A percentile compares a stretch with the other conserved stretches of the same genome.
Evolutionary conservation across 2,888 invertebrate genomes (phyloP).

Genomic region (Melieria picta): DNA sequence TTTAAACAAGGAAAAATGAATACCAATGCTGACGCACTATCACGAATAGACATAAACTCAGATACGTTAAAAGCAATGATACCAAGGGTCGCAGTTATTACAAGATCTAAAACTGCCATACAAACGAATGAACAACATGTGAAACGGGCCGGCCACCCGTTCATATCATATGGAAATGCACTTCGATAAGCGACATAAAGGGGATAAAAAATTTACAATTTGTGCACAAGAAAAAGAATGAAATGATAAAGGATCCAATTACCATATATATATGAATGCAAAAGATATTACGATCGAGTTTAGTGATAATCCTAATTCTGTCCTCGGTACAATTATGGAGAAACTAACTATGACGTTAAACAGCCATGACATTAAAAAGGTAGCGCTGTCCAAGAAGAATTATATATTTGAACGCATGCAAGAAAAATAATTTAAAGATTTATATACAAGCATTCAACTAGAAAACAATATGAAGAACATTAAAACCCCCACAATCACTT

Average conservation of each 20-base stretch:
- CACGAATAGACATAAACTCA: slow-evolving; percentile 6
- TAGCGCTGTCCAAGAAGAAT: slow-evolving; percentile 9
- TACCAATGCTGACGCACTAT: slow-evolving; percentile 12
- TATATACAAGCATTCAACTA: slow-evolving; percentile 5
- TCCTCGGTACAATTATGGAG: slow-evolving; percentile 11
- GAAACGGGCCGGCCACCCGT: slow-evolving; percentile 12
- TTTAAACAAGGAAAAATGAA: slow-evolving; percentile 24
- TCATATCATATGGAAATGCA: not conserved
- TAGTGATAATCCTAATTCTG: no score
- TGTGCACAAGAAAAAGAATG: no score
- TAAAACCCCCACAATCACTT: slow-evolving; percentile 1
- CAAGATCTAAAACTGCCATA: slow-evolving; percentile 11
- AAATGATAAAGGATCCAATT: no score
- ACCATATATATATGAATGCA: no score
- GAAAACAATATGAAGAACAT: not conserved
- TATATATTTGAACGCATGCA: not conserved
- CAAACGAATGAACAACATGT: slow-evolving; percentile 8
- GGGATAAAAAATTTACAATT: not conserved
- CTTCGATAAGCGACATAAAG: slow-evolving; percentile 12
- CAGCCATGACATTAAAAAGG: slow-evolving; percentile 4
- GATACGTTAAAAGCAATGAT: not conserved
- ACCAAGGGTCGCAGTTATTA: slow-evolving; percentile 5
- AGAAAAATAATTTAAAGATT: not conserved
- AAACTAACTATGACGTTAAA: not conserved
- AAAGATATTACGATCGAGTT: no score